Conservation (phyloP, 2,888 invertebrate species). For the Automeris io region DNA sequence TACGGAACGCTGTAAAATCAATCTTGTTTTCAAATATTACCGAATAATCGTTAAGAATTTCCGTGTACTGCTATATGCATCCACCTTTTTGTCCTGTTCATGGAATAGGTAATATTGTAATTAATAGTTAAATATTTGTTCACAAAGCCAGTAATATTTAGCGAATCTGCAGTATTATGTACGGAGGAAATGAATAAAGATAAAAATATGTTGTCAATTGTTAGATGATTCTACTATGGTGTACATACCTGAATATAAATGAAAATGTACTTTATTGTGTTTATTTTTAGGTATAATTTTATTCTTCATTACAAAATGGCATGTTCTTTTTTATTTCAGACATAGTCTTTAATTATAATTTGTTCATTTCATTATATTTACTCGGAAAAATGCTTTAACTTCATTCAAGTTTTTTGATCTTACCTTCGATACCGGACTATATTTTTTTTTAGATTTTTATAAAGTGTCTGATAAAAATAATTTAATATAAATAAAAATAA, state of each 20-base stretch:
- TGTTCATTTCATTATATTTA: too few species aligned
- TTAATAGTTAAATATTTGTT: slow-evolving; percentile 8
- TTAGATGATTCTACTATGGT: slow-evolving; percentile 27
- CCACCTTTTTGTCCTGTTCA: slow-evolving; percentile 27
- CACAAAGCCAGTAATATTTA: slow-evolving; percentile 10
- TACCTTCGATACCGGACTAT: too few species aligned
- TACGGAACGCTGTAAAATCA: not conserved
- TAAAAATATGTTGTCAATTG: slow-evolving; percentile 51
- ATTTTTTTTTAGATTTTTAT: too few species aligned
- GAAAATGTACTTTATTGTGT: not conserved
- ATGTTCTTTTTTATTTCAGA: too few species aligned
- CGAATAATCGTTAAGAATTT: not conserved
- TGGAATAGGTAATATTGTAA: slow-evolving; percentile 33
- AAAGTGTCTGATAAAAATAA: too few species aligned
- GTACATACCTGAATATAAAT: slow-evolving; percentile 19
- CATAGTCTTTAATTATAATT: too few species aligned
- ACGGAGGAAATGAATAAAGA: slow-evolving; percentile 12
- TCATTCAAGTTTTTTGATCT: too few species aligned
- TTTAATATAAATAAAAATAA: too few species aligned
- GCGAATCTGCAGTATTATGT: slow-evolving; percentile 7
- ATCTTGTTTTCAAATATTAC: slow-evolving; percentile 2
- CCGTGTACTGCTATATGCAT: not conserved
- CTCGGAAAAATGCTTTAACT: too few species aligned
- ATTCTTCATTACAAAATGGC: too few species aligned
- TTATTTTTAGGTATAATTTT: too few species aligned